A percentile compares a stretch with the other conserved stretches of the same genome.
phyloP scores from a whole-genome alignment of 2,113 vertebrate genomes.

The Eidolon helvum region DNA sequence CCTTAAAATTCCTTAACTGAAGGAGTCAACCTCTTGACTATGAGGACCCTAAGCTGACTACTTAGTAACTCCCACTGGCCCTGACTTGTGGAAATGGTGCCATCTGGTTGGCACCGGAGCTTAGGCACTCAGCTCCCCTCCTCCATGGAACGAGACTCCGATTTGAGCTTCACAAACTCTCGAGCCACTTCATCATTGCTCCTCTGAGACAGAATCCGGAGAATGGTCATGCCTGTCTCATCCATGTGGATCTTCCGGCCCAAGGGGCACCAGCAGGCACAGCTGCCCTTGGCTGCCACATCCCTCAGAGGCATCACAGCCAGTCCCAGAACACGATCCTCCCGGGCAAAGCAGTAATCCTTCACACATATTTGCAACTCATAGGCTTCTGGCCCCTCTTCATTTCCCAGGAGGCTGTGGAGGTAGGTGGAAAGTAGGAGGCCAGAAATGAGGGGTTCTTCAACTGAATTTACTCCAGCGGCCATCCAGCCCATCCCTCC shows the following conservation, averaged over 20 bases:
- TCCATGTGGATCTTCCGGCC: constrained; percentile 95
- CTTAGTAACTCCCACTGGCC: not conserved
- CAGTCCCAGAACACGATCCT: constrained; percentile 93
- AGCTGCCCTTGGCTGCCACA: constrained; percentile 91
- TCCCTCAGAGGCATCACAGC: constrained; percentile 94
- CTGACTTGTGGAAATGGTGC: not conserved
- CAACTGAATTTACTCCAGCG: not conserved
- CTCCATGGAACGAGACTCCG: constrained; percentile 93
- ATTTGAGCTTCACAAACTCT: constrained; percentile 98
- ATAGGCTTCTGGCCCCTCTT: constrained; percentile 94
- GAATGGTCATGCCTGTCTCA: constrained; percentile 95
- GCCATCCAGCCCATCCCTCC: not conserved
- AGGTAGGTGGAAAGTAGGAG: not conserved
- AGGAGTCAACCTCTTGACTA: constrained; percentile 26
- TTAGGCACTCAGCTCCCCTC: constrained; percentile 90
- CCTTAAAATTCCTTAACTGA: not conserved
- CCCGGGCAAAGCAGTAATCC: constrained; percentile 98
- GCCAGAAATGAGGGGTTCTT: not conserved
- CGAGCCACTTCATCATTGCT: constrained; percentile 97
- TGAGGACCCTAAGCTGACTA: not conserved
- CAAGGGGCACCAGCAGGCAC: constrained; percentile 96
- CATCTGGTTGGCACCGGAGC: constrained; percentile 77
- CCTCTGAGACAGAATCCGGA: constrained; percentile 98
- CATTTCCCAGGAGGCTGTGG: constrained; percentile 92
- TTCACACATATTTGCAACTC: constrained; percentile 98